Evolutionary conservation across 1,140 invertebrate genomes (phyloP), one percentile per base, ranked within the genome.

Genomic region (Euwallacea fornicatus): DNA sequence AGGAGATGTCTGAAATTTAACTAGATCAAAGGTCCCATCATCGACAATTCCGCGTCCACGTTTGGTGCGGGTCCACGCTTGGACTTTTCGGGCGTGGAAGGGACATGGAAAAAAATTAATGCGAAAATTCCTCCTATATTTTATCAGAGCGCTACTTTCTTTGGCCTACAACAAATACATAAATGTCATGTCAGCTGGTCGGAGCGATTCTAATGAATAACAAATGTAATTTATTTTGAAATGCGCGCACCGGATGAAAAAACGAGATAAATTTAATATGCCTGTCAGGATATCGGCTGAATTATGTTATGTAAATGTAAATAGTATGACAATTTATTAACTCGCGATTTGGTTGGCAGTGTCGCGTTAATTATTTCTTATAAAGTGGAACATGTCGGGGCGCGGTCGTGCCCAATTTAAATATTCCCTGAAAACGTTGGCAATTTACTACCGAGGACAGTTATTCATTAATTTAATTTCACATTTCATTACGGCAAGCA

Each of bases 211-310:
- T 66, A 66, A 66, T 66, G 64, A 66, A 66, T 66, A 66, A 56
- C 64, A 66, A 66, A 66, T 66, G 64, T 66, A 66, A 66, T 66
- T 66, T 66, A 66, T 66, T 66, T 66, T 56, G 64, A 66, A 55
- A 66, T 56, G 54, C 50, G 64, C 21, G 41, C 53, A 56, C 21
- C 11, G 50, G 53, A 66, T 56, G 53, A 66, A 66, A 66, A 66
- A 66, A 43, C 46, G 16, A 66, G 64, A 66, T 66, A 55, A 66
- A 56, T 66, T 66, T 66, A 66, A 66, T 56, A 66, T 15, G 64
- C 8, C 53, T 66, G 64, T 66, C 64, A 55, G 50, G 50, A 56
- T 56, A 56, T 66, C 50, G 50, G 64, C 50, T 66, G 50, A 66
- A 66, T 66, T 66, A 66, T 66, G 50, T 66, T 66, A 66, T 66